Base-by-base conservation (phyloP, 2,797 vertebrate species). In the Tenualosa thibaudeaui region DNA sequence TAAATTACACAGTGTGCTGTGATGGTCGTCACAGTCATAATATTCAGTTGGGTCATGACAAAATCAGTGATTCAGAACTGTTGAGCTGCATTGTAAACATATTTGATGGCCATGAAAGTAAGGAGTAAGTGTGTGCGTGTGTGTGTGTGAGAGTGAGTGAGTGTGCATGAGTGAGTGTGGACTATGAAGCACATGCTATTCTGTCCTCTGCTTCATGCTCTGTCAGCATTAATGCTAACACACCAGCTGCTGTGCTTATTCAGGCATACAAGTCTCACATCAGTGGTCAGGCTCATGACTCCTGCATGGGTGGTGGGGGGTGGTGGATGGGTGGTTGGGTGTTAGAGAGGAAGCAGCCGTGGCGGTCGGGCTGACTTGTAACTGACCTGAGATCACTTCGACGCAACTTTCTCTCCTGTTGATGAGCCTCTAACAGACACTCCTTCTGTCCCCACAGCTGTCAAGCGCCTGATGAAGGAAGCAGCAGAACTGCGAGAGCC, bases 401-500 rank as follows among this genome's bases (percentile, higher is more conserved):
- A 26, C 10, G 9, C 24, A 65, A 24, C 24, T 31, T 56, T 56
- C 54, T 56, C 24, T 68, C 62, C 62, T 31, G 31, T 40, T 19
- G 31, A 19, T 19, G 12, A 19, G 15, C 15, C 10, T 56, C 56
- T 46, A 78, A 78, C 15, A 46, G 54, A 51, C 50, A 4, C 50
- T 85, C n/a, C 75, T 50, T 6, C 71, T 40, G 40, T 85, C n/a
- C 17, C 17, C 7, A 40, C 43, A 89, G 87, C 98, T 88, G 98
- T 99, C 85, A 99, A 99, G 92, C 96, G 98, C 92, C 93, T 99
- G 93, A 99, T 99, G 98, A 99, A 99, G 90, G 98, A 99, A 90
- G 98, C 98, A 2, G 97, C 97, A 22, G 98, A 99, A 88, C 92
- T 99, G 88, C 96, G 96, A 88, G 98, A 99, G 81, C 97, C 98